phyloP scores from a whole-genome alignment of 1,140 invertebrate genomes.

The Metaphire vulgaris region DNA sequence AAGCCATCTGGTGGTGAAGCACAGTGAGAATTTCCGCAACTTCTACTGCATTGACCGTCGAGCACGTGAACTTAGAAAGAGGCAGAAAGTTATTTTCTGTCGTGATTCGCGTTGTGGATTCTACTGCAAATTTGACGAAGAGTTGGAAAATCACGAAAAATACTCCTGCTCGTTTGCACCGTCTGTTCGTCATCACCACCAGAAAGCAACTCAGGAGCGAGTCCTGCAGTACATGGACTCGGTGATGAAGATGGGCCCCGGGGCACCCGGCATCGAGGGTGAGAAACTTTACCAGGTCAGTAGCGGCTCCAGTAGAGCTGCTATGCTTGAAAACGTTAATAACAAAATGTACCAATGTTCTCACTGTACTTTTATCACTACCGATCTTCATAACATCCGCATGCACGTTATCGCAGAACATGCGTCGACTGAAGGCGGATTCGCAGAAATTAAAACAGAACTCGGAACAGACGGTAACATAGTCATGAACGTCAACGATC shows the following conservation, averaged over 20 bases:
- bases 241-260: background rate
- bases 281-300: background rate
- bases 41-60: constrained; percentile 16
- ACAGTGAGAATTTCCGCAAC: background rate
- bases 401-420: constrained; percentile 11
- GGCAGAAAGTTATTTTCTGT: constrained; percentile 22
- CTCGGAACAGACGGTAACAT: constrained; percentile 17
- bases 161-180: background rate
- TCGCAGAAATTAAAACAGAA: constrained; percentile 17
- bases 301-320: background rate
- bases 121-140: constrained; percentile 16
- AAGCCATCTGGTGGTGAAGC: background rate
- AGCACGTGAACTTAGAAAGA: constrained; percentile 13
- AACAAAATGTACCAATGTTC: constrained; percentile 26
- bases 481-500: constrained; percentile 20
- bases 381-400: constrained; percentile 7
- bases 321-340: background rate
- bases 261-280: background rate
- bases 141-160: background rate
- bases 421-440: constrained; percentile 7
- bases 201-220: background rate
- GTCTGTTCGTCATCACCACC: background rate
- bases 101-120: background rate
- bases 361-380: constrained; percentile 20
- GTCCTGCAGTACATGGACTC: background rate